phyloP scores from a whole-genome alignment of 1,140 invertebrate species.

The Monochamus saltuarius region DNA sequence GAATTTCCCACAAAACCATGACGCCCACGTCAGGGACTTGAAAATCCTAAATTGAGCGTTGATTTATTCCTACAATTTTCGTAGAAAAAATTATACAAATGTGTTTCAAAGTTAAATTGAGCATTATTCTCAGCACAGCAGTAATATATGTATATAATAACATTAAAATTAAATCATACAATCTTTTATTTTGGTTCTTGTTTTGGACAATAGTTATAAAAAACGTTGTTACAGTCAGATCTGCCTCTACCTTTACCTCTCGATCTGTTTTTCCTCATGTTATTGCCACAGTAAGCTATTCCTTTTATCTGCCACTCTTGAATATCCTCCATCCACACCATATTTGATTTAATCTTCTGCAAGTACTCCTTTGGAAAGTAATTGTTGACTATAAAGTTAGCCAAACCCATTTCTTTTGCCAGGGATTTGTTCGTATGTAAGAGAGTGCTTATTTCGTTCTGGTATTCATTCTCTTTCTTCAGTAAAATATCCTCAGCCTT shows the following conservation, averaged over 20 bases:
- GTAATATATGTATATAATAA: too few relatives aligned
- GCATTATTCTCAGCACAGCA: too few relatives aligned
- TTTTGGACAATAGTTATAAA: too few relatives aligned
- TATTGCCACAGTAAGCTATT: slow-evolving; percentile 33
- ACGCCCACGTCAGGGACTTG: too few relatives aligned
- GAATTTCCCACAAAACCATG: too few relatives aligned
- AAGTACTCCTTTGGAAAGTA: slow-evolving; percentile 22
- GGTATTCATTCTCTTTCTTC: slow-evolving; percentile 89
- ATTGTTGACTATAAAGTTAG: slow-evolving; percentile 77
- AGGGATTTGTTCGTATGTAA: slow-evolving; percentile 87
- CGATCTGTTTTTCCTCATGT: slow-evolving; percentile 22
- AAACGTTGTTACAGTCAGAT: too few relatives aligned
- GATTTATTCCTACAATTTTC: too few relatives aligned
- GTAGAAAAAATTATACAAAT: too few relatives aligned
- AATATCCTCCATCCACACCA: slow-evolving; percentile 25
- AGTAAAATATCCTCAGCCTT: slow-evolving; percentile 79
- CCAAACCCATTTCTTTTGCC: slow-evolving; percentile 82
- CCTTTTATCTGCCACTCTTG: slow-evolving; percentile 29
- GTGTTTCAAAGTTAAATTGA: too few relatives aligned
- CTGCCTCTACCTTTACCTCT: neutral
- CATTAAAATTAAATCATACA: too few relatives aligned
- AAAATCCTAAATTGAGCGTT: too few relatives aligned
- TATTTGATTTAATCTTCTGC: slow-evolving; percentile 24
- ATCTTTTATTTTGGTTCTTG: too few relatives aligned
- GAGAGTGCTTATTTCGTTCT: slow-evolving; percentile 92